Evolutionary conservation across 2,113 vertebrate species (phyloP).

Genomic region (Urocitellus parryii): DNA sequence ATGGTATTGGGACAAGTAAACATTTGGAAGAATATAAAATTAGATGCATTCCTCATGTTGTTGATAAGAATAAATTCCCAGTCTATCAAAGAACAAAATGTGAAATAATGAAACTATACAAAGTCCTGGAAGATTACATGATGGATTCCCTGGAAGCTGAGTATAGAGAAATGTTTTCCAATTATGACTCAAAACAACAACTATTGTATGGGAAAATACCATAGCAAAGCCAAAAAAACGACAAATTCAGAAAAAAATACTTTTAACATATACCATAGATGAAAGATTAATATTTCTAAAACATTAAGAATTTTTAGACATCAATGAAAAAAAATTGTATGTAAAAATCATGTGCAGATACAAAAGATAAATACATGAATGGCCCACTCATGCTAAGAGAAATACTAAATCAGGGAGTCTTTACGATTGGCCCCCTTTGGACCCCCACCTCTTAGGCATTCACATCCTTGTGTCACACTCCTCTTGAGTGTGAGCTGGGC

Average conservation of each 20-base stretch:
- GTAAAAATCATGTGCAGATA: neutral
- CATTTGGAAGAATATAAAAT: neutral
- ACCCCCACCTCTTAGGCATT: too few species aligned
- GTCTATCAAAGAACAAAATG: neutral
- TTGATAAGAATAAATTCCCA: neutral
- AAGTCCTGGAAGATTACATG: neutral
- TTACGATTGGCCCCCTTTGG: too few species aligned
- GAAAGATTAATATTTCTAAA: neutral
- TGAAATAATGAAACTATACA: neutral
- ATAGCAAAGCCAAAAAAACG: neutral
- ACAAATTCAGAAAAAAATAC: neutral
- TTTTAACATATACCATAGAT: neutral
- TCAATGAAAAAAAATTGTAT: neutral
- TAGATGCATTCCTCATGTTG: neutral
- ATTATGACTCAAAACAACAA: neutral
- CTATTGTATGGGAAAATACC: neutral
- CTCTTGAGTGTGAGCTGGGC: neutral
- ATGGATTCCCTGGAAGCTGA: neutral
- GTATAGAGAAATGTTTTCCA: neutral
- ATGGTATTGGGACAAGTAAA: neutral
- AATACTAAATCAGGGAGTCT: neutral
- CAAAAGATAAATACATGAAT: neutral
- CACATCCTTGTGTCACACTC: neutral
- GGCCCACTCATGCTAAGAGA: neutral
- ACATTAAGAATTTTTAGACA: neutral